Percentiles rank a stretch among this genome's conserved stretches.
Conservation (phyloP, 2,113 vertebrate species). For the Psilopsiagon aurifrons region DNA sequence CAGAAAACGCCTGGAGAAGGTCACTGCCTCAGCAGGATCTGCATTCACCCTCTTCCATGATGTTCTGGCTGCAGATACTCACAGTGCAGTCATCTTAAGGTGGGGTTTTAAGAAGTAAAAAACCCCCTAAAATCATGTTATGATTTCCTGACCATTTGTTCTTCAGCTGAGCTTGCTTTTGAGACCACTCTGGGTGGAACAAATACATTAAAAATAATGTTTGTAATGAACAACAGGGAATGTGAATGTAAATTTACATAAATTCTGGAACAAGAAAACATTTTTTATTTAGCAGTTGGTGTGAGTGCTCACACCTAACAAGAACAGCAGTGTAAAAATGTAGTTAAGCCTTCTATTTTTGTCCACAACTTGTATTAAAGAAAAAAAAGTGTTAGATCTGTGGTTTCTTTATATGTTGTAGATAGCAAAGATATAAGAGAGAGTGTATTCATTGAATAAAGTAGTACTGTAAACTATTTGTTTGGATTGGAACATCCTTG, state of each 20-base stretch:
- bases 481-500: not conserved
- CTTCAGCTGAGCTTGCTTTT: not conserved
- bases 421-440: slow-evolving; percentile 37
- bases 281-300: slow-evolving; percentile 31
- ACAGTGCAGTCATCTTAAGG: not conserved
- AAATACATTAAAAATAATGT: not conserved
- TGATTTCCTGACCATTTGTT: not conserved
- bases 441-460: slow-evolving; percentile 45
- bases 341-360: slow-evolving; percentile 42
- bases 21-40: not conserved
- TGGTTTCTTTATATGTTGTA: not conserved
- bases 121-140: not conserved
- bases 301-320: slow-evolving; percentile 13
- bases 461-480: not conserved
- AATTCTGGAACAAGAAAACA: not conserved
- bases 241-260: not conserved
- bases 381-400: not conserved
- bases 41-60: accelerated
- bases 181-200: not conserved
- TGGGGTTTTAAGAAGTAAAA: not conserved
- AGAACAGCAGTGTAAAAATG: slow-evolving; percentile 29
- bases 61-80: not conserved
- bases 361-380: slow-evolving; percentile 4
- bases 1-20: slow-evolving; percentile 25
- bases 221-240: not conserved